Evolutionary conservation across 2,113 vertebrate species (phyloP).

Genomic region (Glaucidium brasilianum): DNA sequence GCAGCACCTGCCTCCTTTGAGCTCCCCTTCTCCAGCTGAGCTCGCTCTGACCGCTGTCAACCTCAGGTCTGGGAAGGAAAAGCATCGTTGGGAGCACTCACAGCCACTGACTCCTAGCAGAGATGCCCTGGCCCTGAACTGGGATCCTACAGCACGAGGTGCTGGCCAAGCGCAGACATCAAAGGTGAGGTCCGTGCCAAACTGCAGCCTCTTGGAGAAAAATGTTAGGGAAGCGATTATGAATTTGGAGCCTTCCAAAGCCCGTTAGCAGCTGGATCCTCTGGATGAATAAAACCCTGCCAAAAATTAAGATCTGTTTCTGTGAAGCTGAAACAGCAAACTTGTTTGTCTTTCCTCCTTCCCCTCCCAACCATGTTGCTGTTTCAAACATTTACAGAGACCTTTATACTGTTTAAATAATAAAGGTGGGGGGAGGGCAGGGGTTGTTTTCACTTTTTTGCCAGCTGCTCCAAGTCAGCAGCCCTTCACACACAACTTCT

Average conservation of each 20-base stretch:
- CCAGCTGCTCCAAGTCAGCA: slow-evolving; percentile 34
- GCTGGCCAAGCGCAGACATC: background rate
- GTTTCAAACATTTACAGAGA: slow-evolving; percentile 65
- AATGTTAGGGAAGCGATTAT: slow-evolving; percentile 2
- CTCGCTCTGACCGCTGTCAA: background rate
- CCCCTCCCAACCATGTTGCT: slow-evolving; percentile 38
- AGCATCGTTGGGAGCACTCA: background rate
- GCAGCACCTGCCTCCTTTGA: background rate
- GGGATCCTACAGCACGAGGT: background rate
- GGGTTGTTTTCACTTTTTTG: background rate
- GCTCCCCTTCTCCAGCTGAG: background rate
- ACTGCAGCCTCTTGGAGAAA: slow-evolving; percentile 30
- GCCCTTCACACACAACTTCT: background rate
- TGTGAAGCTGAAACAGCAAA: slow-evolving; percentile 54
- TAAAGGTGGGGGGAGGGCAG: background rate
- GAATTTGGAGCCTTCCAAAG: slow-evolving; percentile 22
- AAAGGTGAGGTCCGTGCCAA: slow-evolving; percentile 5
- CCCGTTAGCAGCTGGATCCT: background rate
- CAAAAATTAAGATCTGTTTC: slow-evolving; percentile 48
- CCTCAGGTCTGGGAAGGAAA: background rate
- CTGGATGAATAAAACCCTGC: slow-evolving; percentile 28
- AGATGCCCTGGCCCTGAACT: background rate
- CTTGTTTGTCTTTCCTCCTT: slow-evolving; percentile 60
- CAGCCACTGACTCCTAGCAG: background rate
- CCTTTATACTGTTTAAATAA: slow-evolving; percentile 58